Evolutionary conservation across 1,140 invertebrate genomes (phyloP), one percentile per base, ranked within the genome.

Genomic region (Euura saliciscinereae): DNA sequence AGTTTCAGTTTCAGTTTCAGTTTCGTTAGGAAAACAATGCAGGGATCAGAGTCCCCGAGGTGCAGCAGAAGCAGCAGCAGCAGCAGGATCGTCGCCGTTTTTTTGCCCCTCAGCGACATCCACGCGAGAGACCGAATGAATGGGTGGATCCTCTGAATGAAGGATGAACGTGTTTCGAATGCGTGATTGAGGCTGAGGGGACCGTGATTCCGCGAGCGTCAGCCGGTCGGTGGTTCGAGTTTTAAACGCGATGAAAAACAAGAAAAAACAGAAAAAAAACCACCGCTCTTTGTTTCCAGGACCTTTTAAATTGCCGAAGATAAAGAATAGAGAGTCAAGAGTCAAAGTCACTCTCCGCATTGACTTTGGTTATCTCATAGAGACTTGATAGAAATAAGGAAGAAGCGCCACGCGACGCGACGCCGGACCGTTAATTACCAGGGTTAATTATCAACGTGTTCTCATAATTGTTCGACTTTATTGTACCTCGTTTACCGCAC

Each of bases 381-480:
- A 1, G 28, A 28, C 28, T 28, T 1, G 28, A 28, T 28, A 28
- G 28, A 28, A 59, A 4, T 28, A 28, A 28, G 13, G 13, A 59
- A 59, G 10, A 11, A 59, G 10, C 2, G 51, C 51, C 5, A n/a
- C 8, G 13, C 51, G 8, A 59, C 51, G 51, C 8, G 51, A 59
- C 51, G 13, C 8, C 8, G 51, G 51, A 28, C 28, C 51, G 51
- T 59, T 59, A 59, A 59, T 59, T 59, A 59, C 13, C 51, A 59
- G 51, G 51, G 51, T 59, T 59, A 59, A 59, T 59, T 59, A 59
- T 59, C 51, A 59, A 59, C 51, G 51, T 59, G 51, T 59, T 59
- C 51, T 59, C 51, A n/a, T 59, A 59, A 59, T 59, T 59, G 51
- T 59, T 59, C 51, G 51, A 59, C 51, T 59, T 59, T 59, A 59